These are phyloP conservation scores for Gymnothorax reevesii DNA, from an alignment of 2,797 vertebrate species.

Conservation along the genomic window DNA sequence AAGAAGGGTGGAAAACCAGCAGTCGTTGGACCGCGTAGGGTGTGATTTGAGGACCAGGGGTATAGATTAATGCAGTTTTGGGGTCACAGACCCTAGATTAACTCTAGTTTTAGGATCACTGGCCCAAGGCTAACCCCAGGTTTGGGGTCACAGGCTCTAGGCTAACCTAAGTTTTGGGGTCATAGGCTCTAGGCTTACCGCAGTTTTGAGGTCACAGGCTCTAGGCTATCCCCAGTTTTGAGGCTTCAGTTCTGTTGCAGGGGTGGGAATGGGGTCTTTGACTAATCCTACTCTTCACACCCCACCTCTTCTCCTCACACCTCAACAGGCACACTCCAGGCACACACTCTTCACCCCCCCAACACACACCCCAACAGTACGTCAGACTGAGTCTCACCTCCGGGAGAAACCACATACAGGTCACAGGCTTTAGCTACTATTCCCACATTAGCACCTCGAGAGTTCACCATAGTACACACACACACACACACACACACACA, in stretches of 20 bases:
- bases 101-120: too few species aligned
- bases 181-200: neutral
- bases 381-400: slow-evolving; percentile 23
- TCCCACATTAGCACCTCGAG: slow-evolving; percentile 18
- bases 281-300: slow-evolving; percentile 2
- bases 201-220: neutral
- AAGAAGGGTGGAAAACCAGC: too few species aligned
- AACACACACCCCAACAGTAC: slow-evolving; percentile 11
- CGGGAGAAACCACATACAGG: neutral
- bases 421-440: neutral
- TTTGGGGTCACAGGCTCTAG: too few species aligned
- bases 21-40: too few species aligned
- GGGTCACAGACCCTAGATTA: too few species aligned
- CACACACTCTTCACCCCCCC: slow-evolving; percentile 24
- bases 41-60: too few species aligned
- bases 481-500: neutral
- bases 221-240: neutral
- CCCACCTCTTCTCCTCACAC: slow-evolving; percentile 35
- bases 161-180: too few species aligned
- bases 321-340: slow-evolving; percentile 46
- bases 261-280: too few species aligned
- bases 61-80: too few species aligned
- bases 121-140: too few species aligned
- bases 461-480: neutral
- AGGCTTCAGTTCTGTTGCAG: neutral